Conservation (phyloP, 2,888 invertebrate genomes). For the Plemyria rubiginata region DNA sequence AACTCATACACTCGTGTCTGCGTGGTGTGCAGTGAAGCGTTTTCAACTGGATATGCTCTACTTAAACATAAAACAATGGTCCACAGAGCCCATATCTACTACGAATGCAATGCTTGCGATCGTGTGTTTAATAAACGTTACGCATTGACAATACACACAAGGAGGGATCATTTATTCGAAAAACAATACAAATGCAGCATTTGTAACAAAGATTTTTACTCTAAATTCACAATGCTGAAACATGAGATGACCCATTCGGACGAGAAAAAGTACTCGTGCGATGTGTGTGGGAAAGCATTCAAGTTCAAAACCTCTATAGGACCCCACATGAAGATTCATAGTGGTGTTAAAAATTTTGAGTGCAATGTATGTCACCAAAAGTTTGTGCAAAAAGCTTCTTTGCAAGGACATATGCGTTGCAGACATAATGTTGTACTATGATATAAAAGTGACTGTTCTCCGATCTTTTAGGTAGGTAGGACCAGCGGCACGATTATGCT, state of each 20-base stretch:
- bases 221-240: constrained; percentile 37
- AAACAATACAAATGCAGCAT: constrained; percentile 50
- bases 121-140: constrained; percentile 48
- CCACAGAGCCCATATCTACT: constrained; percentile 47
- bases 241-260: constrained; percentile 56
- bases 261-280: constrained; percentile 50
- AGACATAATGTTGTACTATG: constrained; percentile 45
- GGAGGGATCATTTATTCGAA: constrained; percentile 57
- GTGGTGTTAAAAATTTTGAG: constrained; percentile 36
- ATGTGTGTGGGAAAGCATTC: constrained; percentile 56
- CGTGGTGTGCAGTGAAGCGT: constrained; percentile 53
- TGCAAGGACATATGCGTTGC: constrained; percentile 68
- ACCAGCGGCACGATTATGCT: too few species aligned
- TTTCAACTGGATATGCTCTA: constrained; percentile 49
- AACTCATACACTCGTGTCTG: background rate
- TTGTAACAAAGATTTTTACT: constrained; percentile 58
- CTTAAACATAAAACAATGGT: constrained; percentile 49
- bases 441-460: background rate
- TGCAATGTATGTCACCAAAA: constrained; percentile 46
- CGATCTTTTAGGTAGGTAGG: too few species aligned
- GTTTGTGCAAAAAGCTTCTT: constrained; percentile 62
- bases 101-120: constrained; percentile 61
- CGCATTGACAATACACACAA: constrained; percentile 47
- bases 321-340: constrained; percentile 49
- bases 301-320: constrained; percentile 3